These are phyloP conservation scores for Danionella dracula DNA, from an alignment of 2,797 vertebrate genomes.

Conservation along the genomic window DNA sequence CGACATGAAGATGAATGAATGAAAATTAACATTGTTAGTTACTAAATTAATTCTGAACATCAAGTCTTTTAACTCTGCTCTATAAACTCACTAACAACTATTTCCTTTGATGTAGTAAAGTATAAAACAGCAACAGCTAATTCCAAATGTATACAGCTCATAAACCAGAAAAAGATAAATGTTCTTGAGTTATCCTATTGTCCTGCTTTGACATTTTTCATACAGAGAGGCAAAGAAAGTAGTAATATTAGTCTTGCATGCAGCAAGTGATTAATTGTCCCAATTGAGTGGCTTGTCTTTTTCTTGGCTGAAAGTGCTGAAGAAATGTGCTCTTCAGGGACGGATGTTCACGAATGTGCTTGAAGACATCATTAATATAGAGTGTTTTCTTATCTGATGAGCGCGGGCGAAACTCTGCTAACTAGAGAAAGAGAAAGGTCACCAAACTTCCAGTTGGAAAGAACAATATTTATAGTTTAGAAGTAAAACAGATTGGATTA, in stretches of 20 bases:
- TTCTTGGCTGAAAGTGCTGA: slow-evolving; percentile 56
- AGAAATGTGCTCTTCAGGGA: slow-evolving; percentile 63
- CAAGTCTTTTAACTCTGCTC: not conserved
- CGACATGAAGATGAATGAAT: too few relatives aligned
- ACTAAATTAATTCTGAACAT: too few relatives aligned
- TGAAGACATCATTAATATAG: slow-evolving; percentile 69
- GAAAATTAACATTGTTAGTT: too few relatives aligned
- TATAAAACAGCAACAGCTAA: not conserved
- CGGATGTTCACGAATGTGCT: slow-evolving; percentile 67
- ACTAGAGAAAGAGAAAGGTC: slow-evolving; percentile 68
- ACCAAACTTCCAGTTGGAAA: slow-evolving; percentile 71
- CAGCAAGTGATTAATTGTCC: slow-evolving; percentile 38
- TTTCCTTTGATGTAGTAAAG: not conserved
- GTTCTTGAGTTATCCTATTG: not conserved
- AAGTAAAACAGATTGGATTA: slow-evolving; percentile 66
- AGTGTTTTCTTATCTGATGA: slow-evolving; percentile 78
- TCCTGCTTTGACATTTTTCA: slow-evolving; percentile 17
- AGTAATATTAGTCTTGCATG: slow-evolving; percentile 15
- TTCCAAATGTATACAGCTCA: not conserved
- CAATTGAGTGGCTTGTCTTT: slow-evolving; percentile 58
- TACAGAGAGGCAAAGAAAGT: slow-evolving; percentile 22
- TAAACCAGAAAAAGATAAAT: slow-evolving; percentile 20
- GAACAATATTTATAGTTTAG: slow-evolving; percentile 75
- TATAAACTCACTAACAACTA: not conserved
- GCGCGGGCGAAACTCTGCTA: slow-evolving; percentile 72